Percentiles rank a stretch among this genome's conserved stretches.
Conservation (phyloP, 2,797 vertebrate species). For the Nannoperca australis region DNA sequence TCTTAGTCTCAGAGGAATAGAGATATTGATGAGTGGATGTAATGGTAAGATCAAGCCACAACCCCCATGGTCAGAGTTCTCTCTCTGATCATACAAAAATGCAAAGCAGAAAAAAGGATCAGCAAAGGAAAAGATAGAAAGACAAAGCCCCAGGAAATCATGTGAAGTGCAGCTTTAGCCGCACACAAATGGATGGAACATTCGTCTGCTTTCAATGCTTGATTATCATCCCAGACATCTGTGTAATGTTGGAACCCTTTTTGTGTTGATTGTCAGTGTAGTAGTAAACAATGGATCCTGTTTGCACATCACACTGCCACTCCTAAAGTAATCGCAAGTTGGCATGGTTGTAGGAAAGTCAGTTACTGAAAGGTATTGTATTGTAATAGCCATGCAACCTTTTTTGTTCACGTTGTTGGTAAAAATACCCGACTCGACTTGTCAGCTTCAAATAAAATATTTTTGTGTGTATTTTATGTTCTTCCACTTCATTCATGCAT, state of each 20-base stretch:
- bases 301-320: background rate
- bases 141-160: background rate
- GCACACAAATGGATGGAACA: background rate
- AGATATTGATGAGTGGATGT: background rate
- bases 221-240: background rate
- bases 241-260: background rate
- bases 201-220: background rate
- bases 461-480: background rate
- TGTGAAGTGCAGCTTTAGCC: background rate
- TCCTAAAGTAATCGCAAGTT: background rate
- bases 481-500: constrained; percentile 1
- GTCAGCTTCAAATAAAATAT: background rate
- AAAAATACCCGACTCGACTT: background rate
- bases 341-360: background rate
- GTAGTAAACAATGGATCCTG: background rate
- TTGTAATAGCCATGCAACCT: background rate
- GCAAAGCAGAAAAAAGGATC: constrained; percentile 5
- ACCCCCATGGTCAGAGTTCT: background rate
- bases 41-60: constrained; percentile 5
- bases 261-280: background rate
- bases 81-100: constrained; percentile 7
- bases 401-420: background rate
- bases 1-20: background rate
- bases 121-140: background rate
- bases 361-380: background rate